phyloP scores from a whole-genome alignment of 1,140 invertebrate genomes.

The Mya arenaria region DNA sequence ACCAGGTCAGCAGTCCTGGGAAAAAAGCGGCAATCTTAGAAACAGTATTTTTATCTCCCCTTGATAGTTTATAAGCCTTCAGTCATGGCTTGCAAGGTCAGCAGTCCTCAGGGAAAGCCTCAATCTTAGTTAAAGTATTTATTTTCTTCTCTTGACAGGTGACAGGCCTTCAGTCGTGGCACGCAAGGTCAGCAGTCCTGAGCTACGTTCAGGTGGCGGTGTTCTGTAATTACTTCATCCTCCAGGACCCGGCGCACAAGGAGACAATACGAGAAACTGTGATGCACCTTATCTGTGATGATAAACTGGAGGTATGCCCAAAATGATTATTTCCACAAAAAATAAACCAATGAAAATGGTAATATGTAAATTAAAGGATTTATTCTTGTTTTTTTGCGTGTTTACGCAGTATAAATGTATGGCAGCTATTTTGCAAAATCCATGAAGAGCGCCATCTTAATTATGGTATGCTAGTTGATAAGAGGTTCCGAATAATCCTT shows the following conservation, averaged over 20 bases:
- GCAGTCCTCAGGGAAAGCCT: neutral
- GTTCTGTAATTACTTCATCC: conserved; percentile 90
- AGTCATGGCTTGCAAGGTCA: neutral
- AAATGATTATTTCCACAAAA: too few relatives aligned
- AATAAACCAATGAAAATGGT: too few relatives aligned
- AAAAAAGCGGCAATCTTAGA: too few relatives aligned
- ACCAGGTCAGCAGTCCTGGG: too few relatives aligned
- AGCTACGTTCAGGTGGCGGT: conserved; percentile 90
- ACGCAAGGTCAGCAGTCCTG: conserved; percentile 87
- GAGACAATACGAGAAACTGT: conserved; percentile 72
- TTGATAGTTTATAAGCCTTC: too few relatives aligned
- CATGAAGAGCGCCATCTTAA: neutral
- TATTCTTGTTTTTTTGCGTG: neutral
- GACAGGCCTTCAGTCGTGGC: conserved; percentile 86
- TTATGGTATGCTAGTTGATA: neutral
- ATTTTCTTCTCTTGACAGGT: conserved; percentile 71
- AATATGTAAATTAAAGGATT: too few relatives aligned
- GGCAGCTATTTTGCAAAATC: too few relatives aligned
- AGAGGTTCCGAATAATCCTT: neutral
- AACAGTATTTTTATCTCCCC: too few relatives aligned
- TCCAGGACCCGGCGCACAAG: conserved; percentile 67
- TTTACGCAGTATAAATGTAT: too few relatives aligned
- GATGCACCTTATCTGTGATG: conserved; percentile 77
- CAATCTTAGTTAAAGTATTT: neutral
- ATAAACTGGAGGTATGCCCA: conserved; percentile 77